Evolutionary conservation across 2,113 vertebrate genomes (phyloP), one percentile per base, ranked within the genome.

Genomic region (Ceuthmochares aereus): DNA sequence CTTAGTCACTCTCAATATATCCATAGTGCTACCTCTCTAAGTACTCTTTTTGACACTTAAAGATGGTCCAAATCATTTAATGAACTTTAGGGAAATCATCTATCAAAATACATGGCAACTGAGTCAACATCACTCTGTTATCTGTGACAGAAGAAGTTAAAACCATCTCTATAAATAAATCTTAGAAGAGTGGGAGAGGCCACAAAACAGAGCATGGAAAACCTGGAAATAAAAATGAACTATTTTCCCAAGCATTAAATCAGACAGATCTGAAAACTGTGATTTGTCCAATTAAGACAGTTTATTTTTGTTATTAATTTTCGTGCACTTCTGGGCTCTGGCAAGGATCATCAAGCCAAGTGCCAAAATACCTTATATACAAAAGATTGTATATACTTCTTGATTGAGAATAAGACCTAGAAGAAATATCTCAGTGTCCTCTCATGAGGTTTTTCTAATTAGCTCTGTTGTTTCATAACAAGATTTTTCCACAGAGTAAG

Each of bases 311-410:
- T 62, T 69, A 72, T 23, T 92, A 2, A 1, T 67, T 95, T 93
- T 47, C 59, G 52, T 47, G 14, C 18, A 15, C 10, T 66, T 89
- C 51, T 78, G 63, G 22, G 23, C 7, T 94, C 78, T 87, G 66
- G 60, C 29, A 78, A 87, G 20, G 45, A 94, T 80, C 54, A 64
- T 34, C 26, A 80, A 75, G 20, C 30, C 40, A 93, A 89, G 26
- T 30, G 63, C 30, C 34, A 88, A 96, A 93, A 93, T 67, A 82
- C 30, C 36, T 87, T 70, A n/a, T n/a, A n/a, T n/a, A n/a, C 37
- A 79, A 74, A 95, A 81, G 30, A 55, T 6, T 86, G 70, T 66
- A 84, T 52, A 74, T 34, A 68, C 12, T n/a, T 43, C 68, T 51
- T 84, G 76, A 89, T 9, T 89, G 11, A 40, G 56, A 95, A 45